Percentiles rank a stretch among this genome's conserved stretches.
phyloP scores from a whole-genome alignment of 1,140 invertebrate species.

The Phenacoccus solenopsis region DNA sequence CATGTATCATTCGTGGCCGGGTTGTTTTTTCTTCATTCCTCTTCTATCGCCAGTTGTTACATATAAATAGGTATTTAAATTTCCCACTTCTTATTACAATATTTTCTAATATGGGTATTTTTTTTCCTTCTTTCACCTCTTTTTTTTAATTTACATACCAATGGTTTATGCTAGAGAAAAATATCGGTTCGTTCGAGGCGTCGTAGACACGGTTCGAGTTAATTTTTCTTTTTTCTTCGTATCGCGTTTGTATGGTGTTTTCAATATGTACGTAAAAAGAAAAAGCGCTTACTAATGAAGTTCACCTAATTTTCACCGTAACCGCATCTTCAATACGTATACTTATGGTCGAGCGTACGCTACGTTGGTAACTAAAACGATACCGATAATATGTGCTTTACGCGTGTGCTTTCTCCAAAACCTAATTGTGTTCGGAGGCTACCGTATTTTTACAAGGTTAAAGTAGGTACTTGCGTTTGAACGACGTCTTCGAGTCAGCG shows the following conservation, averaged over 20 bases:
- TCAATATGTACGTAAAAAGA: neutral
- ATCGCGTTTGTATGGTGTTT: neutral
- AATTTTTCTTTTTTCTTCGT: too few relatives aligned
- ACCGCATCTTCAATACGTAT: neutral
- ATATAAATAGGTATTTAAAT: too few relatives aligned
- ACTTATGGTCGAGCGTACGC: too few relatives aligned
- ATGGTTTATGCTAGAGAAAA: neutral
- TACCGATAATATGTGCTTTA: too few relatives aligned
- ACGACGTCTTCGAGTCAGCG: neutral
- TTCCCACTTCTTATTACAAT: neutral
- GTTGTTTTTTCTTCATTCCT: too few relatives aligned
- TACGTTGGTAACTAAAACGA: too few relatives aligned
- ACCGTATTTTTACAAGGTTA: neutral
- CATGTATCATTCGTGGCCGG: slow-evolving; percentile 4
- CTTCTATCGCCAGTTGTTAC: neutral
- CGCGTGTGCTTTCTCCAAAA: neutral
- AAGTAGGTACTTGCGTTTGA: neutral
- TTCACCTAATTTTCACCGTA: neutral
- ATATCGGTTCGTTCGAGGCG: too few relatives aligned
- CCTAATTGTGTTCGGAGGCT: neutral
- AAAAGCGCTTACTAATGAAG: neutral
- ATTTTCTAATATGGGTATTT: too few relatives aligned
- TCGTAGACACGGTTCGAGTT: too few relatives aligned
- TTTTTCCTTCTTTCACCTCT: too few relatives aligned
- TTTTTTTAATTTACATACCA: slow-evolving; percentile 3